Evolutionary conservation across 2,888 invertebrate species (phyloP).

Genomic region (Andrena chrysosceles): DNA sequence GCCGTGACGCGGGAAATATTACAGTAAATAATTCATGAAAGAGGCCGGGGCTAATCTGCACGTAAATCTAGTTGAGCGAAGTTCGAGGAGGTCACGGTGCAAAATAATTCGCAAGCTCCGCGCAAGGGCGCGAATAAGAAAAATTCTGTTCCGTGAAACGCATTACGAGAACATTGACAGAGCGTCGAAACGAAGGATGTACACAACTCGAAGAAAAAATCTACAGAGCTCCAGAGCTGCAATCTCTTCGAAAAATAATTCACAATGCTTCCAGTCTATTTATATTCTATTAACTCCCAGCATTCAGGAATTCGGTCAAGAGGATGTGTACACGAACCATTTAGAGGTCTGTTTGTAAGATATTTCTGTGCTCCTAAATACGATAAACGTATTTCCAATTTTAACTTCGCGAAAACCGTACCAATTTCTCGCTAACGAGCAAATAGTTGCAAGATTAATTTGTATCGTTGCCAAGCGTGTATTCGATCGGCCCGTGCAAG

Average conservation of each 20-base stretch:
- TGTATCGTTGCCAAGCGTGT: background rate
- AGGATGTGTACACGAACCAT: background rate
- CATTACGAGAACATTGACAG: background rate
- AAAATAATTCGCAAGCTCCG: slow-evolving; percentile 21
- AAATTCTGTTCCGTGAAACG: background rate
- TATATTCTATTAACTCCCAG: background rate
- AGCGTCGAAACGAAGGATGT: background rate
- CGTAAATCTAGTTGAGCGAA: slow-evolving; percentile 25
- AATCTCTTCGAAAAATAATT: background rate
- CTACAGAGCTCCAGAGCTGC: background rate
- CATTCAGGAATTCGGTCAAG: too few relatives aligned
- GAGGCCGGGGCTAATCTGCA: slow-evolving; percentile 15
- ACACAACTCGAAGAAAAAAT: background rate
- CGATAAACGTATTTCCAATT: background rate
- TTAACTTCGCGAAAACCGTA: background rate
- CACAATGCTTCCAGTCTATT: background rate
- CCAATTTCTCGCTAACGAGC: background rate
- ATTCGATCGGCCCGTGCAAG: background rate
- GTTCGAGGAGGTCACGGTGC: slow-evolving; percentile 5
- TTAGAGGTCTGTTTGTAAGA: background rate
- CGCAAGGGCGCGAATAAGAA: background rate
- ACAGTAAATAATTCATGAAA: slow-evolving; percentile 48
- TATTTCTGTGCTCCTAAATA: slow-evolving; percentile 10
- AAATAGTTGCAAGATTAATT: slow-evolving; percentile 15
- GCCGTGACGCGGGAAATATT: slow-evolving; percentile 8